Conservation (phyloP, 2,113 vertebrate species). For the Orthonyx spaldingii region DNA sequence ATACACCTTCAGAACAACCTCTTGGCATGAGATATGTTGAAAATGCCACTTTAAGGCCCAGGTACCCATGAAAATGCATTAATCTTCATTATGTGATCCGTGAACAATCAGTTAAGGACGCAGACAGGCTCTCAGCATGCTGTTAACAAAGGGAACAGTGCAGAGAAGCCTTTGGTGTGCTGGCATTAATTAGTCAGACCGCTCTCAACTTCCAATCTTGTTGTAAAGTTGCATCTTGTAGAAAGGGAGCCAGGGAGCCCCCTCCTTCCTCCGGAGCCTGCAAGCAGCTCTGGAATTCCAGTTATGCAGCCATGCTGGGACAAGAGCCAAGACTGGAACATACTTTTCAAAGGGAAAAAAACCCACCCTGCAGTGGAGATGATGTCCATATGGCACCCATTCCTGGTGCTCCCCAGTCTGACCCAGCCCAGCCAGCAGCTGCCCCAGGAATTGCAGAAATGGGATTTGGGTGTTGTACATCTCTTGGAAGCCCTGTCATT, state of each 20-base stretch:
- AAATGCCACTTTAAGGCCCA: neutral
- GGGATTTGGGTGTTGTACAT: neutral
- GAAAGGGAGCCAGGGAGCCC: neutral
- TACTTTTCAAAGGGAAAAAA: neutral
- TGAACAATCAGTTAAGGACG: neutral
- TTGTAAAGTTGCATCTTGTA: neutral
- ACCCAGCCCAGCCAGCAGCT: neutral
- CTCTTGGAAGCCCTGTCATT: neutral
- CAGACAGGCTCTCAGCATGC: constrained; percentile 14
- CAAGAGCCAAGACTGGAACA: constrained; percentile 56
- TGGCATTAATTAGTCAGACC: constrained; percentile 27
- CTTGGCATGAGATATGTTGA: neutral
- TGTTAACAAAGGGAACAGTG: constrained; percentile 3
- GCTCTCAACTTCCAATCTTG: neutral
- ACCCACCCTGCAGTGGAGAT: constrained; percentile 64
- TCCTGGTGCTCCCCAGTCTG: neutral
- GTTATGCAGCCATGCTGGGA: constrained; percentile 66
- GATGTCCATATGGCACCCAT: constrained; percentile 63
- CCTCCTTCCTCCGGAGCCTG: constrained; percentile 7
- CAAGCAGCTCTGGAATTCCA: constrained; percentile 66
- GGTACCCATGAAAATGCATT: neutral
- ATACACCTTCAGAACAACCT: neutral
- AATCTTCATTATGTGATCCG: neutral
- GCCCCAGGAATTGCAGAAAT: neutral
- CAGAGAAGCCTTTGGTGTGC: neutral